Percentiles rank a stretch among this genome's conserved stretches.
These are phyloP conservation scores for Leptogaster cylindrica DNA, from an alignment of 2,888 invertebrate genomes.

Conservation along the genomic window DNA sequence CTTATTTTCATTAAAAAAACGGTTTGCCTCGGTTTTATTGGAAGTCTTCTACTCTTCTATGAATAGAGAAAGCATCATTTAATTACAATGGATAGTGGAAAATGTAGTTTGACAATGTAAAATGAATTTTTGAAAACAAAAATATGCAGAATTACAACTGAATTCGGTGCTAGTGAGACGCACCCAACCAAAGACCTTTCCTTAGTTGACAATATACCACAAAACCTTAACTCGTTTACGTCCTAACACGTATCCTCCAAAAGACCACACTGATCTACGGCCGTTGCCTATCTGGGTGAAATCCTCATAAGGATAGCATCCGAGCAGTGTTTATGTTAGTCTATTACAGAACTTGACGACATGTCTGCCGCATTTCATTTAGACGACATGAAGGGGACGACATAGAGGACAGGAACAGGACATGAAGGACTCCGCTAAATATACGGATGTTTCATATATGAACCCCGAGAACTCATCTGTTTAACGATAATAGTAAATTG, in stretches of 20 bases:
- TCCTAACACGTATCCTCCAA: conserved; percentile 8
- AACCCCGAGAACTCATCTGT: conserved; percentile 41
- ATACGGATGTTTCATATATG: conserved; percentile 38
- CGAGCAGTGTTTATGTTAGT: conserved; percentile 43
- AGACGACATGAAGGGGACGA: conserved; percentile 42
- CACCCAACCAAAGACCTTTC: too few relatives aligned
- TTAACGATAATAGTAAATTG: conserved; percentile 45
- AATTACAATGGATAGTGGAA: too few relatives aligned
- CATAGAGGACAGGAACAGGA: conserved; percentile 42
- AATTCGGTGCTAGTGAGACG: too few relatives aligned
- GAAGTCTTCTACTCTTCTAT: too few relatives aligned
- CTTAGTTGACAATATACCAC: conserved; percentile 14
- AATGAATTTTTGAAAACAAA: too few relatives aligned
- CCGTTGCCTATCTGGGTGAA: conserved; percentile 23
- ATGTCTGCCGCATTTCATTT: conserved; percentile 48
- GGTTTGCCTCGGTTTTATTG: too few relatives aligned
- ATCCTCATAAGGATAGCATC: conserved; percentile 22
- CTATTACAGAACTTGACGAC: conserved; percentile 48
- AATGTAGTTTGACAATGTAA: too few relatives aligned
- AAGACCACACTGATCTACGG: conserved; percentile 35
- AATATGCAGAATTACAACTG: too few relatives aligned
- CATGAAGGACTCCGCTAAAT: conserved; percentile 42
- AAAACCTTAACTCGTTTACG: conserved; percentile 36
- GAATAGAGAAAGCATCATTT: too few relatives aligned
- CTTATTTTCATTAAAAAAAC: too few relatives aligned